Evolutionary conservation across 2,888 invertebrate species (phyloP), one percentile per base, ranked within the genome.

Genomic region (Aelia acuminata): DNA sequence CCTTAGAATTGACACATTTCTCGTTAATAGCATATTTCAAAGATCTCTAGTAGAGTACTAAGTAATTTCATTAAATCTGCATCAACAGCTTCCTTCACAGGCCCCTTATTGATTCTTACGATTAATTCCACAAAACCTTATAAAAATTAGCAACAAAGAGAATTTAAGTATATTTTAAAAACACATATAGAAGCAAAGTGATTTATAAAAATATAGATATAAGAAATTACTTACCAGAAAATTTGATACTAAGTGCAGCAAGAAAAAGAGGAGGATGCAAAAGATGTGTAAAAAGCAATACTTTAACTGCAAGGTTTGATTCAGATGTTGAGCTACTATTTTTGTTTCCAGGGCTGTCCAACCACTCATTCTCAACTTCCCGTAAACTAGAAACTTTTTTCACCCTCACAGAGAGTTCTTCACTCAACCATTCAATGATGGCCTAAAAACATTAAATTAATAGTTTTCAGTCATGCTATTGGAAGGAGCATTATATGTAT

Each of bases 221-320:
- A 84, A 47, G 31, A 84, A 26, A 31, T 35, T 20, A 47, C 84
- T 84, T 18, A n/a, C 93, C 93, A 57, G 93, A 93, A 91, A 94
- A 93, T 90, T 93, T 93, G 2, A 93, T 93, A 89, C 93, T 93
- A 13, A 94, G 91, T 2, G 93, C 93, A n/a, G 93, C 93, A 88
- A 93, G 91, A 90, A 93, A 93, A 89, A 94, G 91, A 0, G 94
- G 94, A 10, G 93, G 92, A 87, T 92, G 92, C 10, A 92, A 89
- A 39, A 93, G 91, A 53, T 92, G 91, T 15, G 93, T 92, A 80
- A 93, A 91, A n/a, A 93, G 91, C 20, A 93, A 90, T 11, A 93
- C 92, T 88, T 92, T 91, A 4, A 91, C 91, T 39, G 90, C 90
- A 26, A 75, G 84, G 80, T 88, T 87, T 43, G 84, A 63, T 53